Evolutionary conservation across 2,797 vertebrate genomes (phyloP).

Genomic region (Pelochelys cantorii): DNA sequence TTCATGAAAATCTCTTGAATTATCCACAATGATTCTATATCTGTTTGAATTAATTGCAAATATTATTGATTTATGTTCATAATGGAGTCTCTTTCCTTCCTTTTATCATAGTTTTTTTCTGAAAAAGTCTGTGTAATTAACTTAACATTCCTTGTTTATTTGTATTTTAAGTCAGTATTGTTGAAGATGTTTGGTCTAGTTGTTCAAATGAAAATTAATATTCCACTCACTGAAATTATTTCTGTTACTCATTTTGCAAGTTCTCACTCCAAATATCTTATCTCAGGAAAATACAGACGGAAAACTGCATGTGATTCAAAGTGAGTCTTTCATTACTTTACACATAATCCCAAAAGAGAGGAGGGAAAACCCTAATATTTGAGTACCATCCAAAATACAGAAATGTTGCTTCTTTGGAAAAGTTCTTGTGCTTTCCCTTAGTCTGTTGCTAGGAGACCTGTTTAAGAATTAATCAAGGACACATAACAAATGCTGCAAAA

Average conservation of each 20-base stretch:
- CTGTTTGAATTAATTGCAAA: neutral
- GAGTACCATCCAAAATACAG: conserved; percentile 18
- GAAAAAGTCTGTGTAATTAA: conserved; percentile 6
- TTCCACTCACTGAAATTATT: neutral
- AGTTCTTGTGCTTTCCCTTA: conserved; percentile 49
- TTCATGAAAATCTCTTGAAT: neutral
- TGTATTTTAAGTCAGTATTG: neutral
- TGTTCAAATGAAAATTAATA: neutral
- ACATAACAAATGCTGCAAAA: conserved; percentile 74
- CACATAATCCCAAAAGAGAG: conserved; percentile 15
- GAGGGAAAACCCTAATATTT: conserved; percentile 39
- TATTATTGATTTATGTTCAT: accelerated
- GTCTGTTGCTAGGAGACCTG: conserved; percentile 79
- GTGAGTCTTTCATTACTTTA: neutral
- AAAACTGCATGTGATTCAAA: neutral
- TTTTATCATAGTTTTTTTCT: neutral
- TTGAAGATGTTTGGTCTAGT: neutral
- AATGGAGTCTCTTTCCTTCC: accelerated
- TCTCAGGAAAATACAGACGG: conserved; percentile 11
- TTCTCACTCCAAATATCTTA: neutral
- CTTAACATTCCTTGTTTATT: neutral
- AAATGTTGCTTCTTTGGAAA: conserved; percentile 45
- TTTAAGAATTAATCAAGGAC: conserved; percentile 76
- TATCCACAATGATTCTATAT: neutral
- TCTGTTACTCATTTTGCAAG: neutral